Evolutionary conservation across 2,888 invertebrate species (phyloP).

Genomic region (Nemoura dubitans): DNA sequence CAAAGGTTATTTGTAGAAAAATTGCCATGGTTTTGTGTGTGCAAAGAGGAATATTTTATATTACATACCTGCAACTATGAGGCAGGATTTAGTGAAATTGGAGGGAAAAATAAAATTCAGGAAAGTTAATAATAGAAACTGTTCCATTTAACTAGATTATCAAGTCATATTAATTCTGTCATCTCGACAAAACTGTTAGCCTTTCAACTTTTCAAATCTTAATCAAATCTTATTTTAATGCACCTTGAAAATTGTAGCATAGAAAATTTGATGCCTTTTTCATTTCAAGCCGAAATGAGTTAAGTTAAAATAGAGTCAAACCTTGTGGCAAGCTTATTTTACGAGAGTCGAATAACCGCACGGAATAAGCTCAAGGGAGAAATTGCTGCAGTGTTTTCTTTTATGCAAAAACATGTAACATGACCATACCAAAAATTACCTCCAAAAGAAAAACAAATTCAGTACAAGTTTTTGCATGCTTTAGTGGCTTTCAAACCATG

Average conservation of each 20-base stretch:
- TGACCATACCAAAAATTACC: neutral
- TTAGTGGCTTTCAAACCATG: neutral
- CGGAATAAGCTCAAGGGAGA: neutral
- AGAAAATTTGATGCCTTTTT: neutral
- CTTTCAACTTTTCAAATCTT: neutral
- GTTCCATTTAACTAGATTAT: neutral
- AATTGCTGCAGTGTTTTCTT: neutral
- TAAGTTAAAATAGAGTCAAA: neutral
- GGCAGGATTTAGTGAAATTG: neutral
- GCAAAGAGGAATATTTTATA: too few relatives aligned
- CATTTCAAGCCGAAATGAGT: neutral
- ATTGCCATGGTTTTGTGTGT: too few relatives aligned
- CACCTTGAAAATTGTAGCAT: neutral
- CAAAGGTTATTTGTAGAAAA: too few relatives aligned
- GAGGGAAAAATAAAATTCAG: neutral
- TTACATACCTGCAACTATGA: too few relatives aligned
- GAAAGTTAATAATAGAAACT: neutral
- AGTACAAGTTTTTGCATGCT: neutral
- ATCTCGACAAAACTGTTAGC: neutral
- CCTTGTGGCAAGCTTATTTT: neutral
- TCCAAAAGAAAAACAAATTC: neutral
- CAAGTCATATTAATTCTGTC: neutral
- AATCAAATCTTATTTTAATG: conserved; percentile 12
- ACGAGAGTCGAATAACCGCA: neutral
- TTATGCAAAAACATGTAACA: neutral